Evolutionary conservation across 2,113 vertebrate genomes (phyloP), one percentile per base, ranked within the genome.

Genomic region (Hymenochirus boettgeri): DNA sequence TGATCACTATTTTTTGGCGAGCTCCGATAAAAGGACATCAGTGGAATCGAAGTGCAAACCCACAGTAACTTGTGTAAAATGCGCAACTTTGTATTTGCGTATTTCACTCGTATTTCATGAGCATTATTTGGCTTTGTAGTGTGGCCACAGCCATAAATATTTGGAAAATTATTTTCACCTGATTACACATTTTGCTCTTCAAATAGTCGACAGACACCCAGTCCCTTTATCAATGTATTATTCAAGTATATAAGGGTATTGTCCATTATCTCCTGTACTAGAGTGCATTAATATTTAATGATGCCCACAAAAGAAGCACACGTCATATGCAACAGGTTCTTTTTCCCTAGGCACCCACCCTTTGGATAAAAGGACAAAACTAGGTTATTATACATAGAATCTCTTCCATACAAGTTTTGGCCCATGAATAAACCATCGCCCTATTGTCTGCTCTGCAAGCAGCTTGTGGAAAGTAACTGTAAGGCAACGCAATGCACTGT

Each of bases 251-350:
- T 69, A 18, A 53, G 47, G 48, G 65, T 57, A 59, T 42, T 52
- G 51, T 52, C 64, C 56, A 69, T 69, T 67, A 69, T 69, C 27
- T 42, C 33, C 45, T 21, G 24, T 47, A 45, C 47, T 53, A 53
- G 47, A 60, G 18, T 25, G 45, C 65, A 69, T 69, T 60, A 47
- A 69, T 69, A 69, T 60, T 69, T 69, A 45, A 69, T 24, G 64
- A 45, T 13, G 17, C 33, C 47, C 65, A 69, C 57, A 60, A 69
- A 53, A 39, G 48, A 33, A 15, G 33, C 13, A 12, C 2, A 45
- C 65, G 47, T 67, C 47, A 69, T 48, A 39, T 17, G 45, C 55
- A 67, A 59, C 56, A 67, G 31, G 55, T 59, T 21, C 8, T 27
- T 35, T 45, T 24, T 59, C 57, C 35, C 57, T 58, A 21, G 55